Evolutionary conservation across 2,113 vertebrate species (phyloP).

Genomic region (Loxodonta africana): DNA sequence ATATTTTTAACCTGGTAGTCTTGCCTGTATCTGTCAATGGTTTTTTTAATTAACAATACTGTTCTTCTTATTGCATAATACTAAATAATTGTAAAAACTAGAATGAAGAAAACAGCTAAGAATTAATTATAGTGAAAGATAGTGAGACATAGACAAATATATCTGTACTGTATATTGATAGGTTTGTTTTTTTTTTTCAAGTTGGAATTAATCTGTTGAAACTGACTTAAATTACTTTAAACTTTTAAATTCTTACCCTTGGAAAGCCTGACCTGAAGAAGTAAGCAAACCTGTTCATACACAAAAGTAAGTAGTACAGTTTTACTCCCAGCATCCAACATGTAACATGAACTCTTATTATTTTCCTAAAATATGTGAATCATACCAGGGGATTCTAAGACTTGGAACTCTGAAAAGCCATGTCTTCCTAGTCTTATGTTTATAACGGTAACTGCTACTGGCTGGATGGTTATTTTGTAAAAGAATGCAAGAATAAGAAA

Average conservation of each 20-base stretch:
- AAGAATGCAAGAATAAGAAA: neutral
- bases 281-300: neutral
- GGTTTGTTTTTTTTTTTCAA: neutral
- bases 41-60: neutral
- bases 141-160: neutral
- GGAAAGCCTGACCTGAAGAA: neutral
- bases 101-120: conserved; percentile 16
- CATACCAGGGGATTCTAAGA: neutral
- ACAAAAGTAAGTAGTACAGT: neutral
- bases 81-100: neutral
- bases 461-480: neutral
- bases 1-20: conserved; percentile 29
- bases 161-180: conserved; percentile 42
- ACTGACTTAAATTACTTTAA: conserved; percentile 20
- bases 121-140: neutral
- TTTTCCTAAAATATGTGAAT: neutral
- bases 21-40: neutral
- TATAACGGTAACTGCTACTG: neutral
- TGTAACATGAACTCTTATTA: neutral
- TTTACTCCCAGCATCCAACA: neutral
- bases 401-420: neutral
- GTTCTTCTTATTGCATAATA: neutral
- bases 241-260: neutral
- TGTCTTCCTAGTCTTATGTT: neutral
- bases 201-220: conserved; percentile 44